Base-by-base conservation (phyloP, 1,140 invertebrate genomes). In the Megalopta genalis region DNA sequence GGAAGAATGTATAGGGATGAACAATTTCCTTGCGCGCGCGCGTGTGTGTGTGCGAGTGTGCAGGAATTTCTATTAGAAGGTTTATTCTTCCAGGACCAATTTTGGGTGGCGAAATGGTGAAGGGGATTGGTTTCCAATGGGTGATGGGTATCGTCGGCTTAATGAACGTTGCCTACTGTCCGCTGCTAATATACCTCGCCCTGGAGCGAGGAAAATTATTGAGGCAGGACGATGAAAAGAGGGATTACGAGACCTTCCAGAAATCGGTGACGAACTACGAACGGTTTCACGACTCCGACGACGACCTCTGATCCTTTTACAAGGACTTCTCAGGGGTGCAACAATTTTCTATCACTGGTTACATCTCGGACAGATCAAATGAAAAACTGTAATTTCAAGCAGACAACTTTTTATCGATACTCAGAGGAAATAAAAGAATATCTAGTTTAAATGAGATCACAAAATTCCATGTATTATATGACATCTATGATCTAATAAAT, bases 71-170 rank as follows among this genome's bases (percentile, higher is more conserved):
- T 18, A 16, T 21, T 25, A 23, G 42, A 32, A 6, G 52, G 59
- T 18, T 52, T 2, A 69, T 52, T 62, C 70, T 91, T 91, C 62
- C 85, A 96, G 96, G 96, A 78, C 96, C 96, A 8, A 93, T 97
- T 59, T 87, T 95, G 60, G 96, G 96, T 39, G 95, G 96, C 9
- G 94, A 96, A 88, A 88, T 96, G 83, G 95, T 96, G 0, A 93
- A 94, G 82, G 86, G 91, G n/a, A 93, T 97, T 72, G 96, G 96
- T 69, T 97, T 97, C 88, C 93, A 95, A 39, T 96, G 95, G 95
- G 91, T 97, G 0, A 96, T 97, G 93, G 91, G 95, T 79, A 88
- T 94, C 32, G 91, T 97, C 5, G 96, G 96, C 21, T 87, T 96
- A 21, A 83, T 95, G 2, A 97, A 96, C 90, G 88, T 97, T 25